Base-by-base conservation (phyloP, 2,888 invertebrate genomes). In the Myathropa florea region DNA sequence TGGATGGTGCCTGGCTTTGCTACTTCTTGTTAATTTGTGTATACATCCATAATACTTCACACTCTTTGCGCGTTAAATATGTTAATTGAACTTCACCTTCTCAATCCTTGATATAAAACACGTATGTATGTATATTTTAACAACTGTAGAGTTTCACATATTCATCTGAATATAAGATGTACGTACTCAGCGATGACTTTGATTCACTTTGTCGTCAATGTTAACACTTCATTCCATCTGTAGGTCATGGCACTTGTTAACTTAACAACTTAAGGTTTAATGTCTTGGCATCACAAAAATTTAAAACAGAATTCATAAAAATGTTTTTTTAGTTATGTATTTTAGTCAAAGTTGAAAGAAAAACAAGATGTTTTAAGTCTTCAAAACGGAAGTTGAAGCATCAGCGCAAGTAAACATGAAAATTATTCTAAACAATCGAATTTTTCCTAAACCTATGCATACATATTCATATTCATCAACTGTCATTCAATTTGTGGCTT, bases 81-180 rank as follows among this genome's bases (percentile, higher is more conserved):
- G 46, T 53, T 46, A 65, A 65, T 46, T 65, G 26, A 65, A 65
- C 53, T 67, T 30, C 53, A 67, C 67, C 53, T 53, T 46, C 26
- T 26, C 10, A n/a, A 26, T 46, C 46, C 10, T 18, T 46, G 28
- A 65, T 24, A 53, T 23, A 28, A 55, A 67, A 55, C 3, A 3
- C 4, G n/a, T 4, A 39, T 39, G 39, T 4, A 1, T 4, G n/a
- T 18, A n/a, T 4, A n/a, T 46, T n/a, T 12, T 14, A 30, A 30
- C 9, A 28, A 28, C 3, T 28, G 7, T 1, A 14, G 4, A 46
- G 12, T 2, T n/a, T 30, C 30, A n/a, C n/a, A 30, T 30, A 9
- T 30, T 1, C 10, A 4, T 9, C 0, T 4, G 4, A 10, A 28
- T 28, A 28, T 28, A 2, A 30, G 30, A 30, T 30, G 30, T 30